Percentiles rank a stretch among this genome's conserved stretches.
These are phyloP conservation scores for Natrix natrix DNA, from an alignment of 2,797 vertebrate genomes.

Conservation along the genomic window DNA sequence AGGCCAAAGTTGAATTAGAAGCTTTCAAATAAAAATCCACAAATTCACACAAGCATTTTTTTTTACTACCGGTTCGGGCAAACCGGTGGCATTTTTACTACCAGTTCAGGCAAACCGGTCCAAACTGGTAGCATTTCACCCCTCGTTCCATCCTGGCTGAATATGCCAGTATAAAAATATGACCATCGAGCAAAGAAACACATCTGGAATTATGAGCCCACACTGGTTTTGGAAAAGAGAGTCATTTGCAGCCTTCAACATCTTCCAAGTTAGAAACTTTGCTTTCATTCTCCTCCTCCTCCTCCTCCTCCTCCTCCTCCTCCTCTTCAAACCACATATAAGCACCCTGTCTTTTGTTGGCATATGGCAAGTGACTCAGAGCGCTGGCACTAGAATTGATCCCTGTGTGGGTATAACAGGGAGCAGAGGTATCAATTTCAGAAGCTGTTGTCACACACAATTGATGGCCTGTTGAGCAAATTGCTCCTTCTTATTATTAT, in stretches of 20 bases:
- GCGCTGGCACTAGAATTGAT: neutral
- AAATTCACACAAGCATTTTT: neutral
- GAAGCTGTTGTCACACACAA: constrained; percentile 6
- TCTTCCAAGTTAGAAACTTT: neutral
- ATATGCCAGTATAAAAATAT: neutral
- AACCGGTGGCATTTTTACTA: too few species aligned
- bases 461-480: constrained; percentile 3
- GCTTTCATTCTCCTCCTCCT: neutral
- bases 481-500: constrained; percentile 35
- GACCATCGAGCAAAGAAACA: neutral
- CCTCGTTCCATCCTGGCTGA: neutral
- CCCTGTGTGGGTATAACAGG: neutral
- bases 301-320: neutral
- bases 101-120: too few species aligned
- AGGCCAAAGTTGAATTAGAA: neutral
- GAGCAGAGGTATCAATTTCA: neutral
- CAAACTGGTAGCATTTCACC: too few species aligned
- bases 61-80: too few species aligned
- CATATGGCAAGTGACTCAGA: neutral
- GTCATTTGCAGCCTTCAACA: neutral
- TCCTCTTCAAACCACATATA: neutral
- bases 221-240: neutral
- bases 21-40: neutral
- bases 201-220: neutral
- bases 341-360: neutral